Base-by-base conservation (phyloP, 2,888 invertebrate species). In the Cosmopolites sordidus region DNA sequence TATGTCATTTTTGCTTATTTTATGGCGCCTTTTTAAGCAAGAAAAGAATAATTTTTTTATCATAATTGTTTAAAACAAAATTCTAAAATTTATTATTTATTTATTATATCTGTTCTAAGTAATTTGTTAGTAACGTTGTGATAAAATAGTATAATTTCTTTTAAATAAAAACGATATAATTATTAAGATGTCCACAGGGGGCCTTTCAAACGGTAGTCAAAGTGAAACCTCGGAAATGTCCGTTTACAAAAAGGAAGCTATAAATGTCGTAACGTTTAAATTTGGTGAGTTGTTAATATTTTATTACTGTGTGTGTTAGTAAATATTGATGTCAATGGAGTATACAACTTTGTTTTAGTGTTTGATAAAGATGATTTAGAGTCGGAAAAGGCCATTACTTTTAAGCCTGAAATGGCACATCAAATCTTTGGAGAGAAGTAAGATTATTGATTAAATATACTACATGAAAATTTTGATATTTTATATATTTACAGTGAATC, bases 351-450 rank as follows among this genome's bases (percentile, higher is more conserved):
- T 12, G n/a, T 56, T 56, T 30, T 44, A 66, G 65, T 67, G 16
- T 61, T 60, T 43, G 58, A 60, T 39, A 49, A 59, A 48, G 56
- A 62, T 15, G 62, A 65, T 44, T 39, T 65, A 12, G 41, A 48
- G 14, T 51, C 58, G 2, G 55, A 48, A 11, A 56, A 60, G 9
- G 33, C 22, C 22, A 54, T 62, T 17, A 51, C 54, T 8, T 93
- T 93, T 68, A 77, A 81, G 30, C 92, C 94, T 0, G 85, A 86
- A 50, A 92, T 94, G 89, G 89, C 92, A 46, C 92, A 96, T 77
- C 95, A 96, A 75, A 85, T 95, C 51, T 95, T 93, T 73, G 93
- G 92, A 3, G 89, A 91, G 62, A 85, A 83, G 71, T 71, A 62
- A 53, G 41, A 48, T 22, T 33, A 17, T 43, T 42, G 22, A 43